These are phyloP conservation scores for Myripristis murdjan DNA, from an alignment of 2,797 vertebrate species.

Conservation along the genomic window DNA sequence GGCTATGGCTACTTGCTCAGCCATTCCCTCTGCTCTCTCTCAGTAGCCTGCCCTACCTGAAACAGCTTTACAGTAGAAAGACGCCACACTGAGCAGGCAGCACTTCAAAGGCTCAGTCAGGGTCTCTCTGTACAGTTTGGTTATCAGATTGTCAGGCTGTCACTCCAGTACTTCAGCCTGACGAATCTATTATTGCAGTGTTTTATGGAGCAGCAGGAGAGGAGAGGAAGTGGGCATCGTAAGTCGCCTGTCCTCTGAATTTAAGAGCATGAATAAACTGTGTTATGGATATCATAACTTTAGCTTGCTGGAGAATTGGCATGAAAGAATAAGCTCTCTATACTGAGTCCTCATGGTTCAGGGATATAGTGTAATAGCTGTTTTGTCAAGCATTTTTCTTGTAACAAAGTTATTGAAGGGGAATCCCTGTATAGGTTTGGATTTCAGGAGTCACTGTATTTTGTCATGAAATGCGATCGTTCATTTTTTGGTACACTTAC, in stretches of 20 bases:
- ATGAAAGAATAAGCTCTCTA: too few species aligned
- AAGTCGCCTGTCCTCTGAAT: not conserved
- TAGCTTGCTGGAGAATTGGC: too few species aligned
- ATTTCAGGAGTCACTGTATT: too few species aligned
- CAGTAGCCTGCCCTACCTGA: conserved; percentile 42
- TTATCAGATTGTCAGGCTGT: conserved; percentile 9
- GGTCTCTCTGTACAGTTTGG: not conserved
- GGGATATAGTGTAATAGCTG: too few species aligned
- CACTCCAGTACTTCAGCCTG: not conserved
- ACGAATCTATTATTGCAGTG: not conserved
- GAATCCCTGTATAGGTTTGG: too few species aligned
- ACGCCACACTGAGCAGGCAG: conserved; percentile 29
- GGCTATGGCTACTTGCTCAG: conserved; percentile 60
- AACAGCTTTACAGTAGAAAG: conserved; percentile 44
- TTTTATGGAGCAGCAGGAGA: not conserved
- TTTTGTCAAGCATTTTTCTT: too few species aligned
- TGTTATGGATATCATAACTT: too few species aligned
- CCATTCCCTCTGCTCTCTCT: conserved; percentile 35
- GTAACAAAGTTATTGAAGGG: too few species aligned
- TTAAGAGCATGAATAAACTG: not conserved
- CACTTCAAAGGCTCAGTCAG: conserved; percentile 52
- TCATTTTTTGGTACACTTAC: too few species aligned
- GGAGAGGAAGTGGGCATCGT: not conserved
- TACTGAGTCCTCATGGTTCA: too few species aligned
- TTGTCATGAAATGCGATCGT: too few species aligned